phyloP scores from a whole-genome alignment of 1,140 invertebrate species.

The Lepidurus arcticus region DNA sequence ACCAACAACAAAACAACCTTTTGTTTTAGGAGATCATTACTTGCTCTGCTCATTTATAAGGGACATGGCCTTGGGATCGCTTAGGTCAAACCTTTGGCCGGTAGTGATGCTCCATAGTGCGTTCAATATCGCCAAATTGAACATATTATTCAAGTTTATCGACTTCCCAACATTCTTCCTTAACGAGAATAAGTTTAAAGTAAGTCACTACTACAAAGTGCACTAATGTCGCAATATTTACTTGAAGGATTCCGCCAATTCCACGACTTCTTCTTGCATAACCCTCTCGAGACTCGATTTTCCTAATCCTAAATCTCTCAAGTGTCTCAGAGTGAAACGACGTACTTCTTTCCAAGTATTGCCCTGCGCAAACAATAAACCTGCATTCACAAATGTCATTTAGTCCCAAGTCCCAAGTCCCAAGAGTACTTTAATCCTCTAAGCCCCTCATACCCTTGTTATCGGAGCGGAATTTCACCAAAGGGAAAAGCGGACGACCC shows the following conservation, averaged over 20 bases:
- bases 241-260: constrained; percentile 31
- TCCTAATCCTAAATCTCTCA: constrained; percentile 38
- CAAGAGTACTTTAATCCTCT: too few relatives aligned
- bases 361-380: constrained; percentile 34
- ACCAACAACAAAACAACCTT: too few relatives aligned
- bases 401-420: too few relatives aligned
- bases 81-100: not conserved
- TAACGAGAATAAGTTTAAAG: too few relatives aligned
- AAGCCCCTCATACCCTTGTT: not conserved
- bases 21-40: too few relatives aligned
- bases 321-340: constrained; percentile 36
- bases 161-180: not conserved
- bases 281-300: constrained; percentile 35
- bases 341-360: constrained; percentile 36
- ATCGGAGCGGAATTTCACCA: not conserved
- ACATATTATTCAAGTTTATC: constrained; percentile 23
- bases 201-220: too few relatives aligned
- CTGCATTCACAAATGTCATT: not conserved
- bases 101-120: constrained; percentile 28
- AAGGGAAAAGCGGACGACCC: constrained; percentile 19
- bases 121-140: constrained; percentile 31
- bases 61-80: not conserved
- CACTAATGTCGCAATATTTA: not conserved
- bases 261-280: constrained; percentile 35
- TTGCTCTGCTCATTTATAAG: too few relatives aligned